Evolutionary conservation across 2,113 vertebrate species (phyloP), one percentile per base, ranked within the genome.

Genomic region (Callospermophilus lateralis): DNA sequence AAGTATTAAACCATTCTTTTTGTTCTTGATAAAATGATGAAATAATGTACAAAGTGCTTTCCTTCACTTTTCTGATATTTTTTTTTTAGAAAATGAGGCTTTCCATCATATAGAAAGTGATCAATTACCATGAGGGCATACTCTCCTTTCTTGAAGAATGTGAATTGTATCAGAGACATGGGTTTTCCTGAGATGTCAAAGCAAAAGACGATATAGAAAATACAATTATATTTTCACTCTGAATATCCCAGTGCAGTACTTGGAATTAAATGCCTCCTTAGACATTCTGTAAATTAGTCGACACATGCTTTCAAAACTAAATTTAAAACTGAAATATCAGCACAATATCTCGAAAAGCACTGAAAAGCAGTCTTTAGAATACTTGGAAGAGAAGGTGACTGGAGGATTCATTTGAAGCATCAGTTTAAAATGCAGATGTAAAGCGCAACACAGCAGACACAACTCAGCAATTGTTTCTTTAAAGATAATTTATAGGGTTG

Each of bases 31-130:
- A 96, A 96, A 96, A 95, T 96, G 95, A 97, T 97, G 95, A 96
- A 97, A 85, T 97, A 88, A 97, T 94, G 83, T 67, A 94, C 53
- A 95, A 93, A 98, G 97, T 97, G 78, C 68, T 83, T 93, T 94
- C 89, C 76, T 97, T 98, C 37, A 78, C 5, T 84, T 97, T 80
- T 63, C 45, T 97, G 79, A 94, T 98, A 92, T n/a, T n/a, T 98
- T 98, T 98, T 92, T 98, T 98, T 98, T 96, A 95, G 97, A 98
- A 98, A 98, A 98, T 90, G 95, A 97, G 96, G 93, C 80, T 98
- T 98, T 98, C 96, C 97, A 98, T 98, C 98, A 98, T 97, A 95
- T 2, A 93, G 96, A 97, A 97, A 94, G 94, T 98, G 98, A 98
- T 98, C 98, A 98, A 98, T 98, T 98, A 95, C 98, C 73, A 53